Conservation (phyloP, 2,797 vertebrate species). For the Acanthornis magna region DNA sequence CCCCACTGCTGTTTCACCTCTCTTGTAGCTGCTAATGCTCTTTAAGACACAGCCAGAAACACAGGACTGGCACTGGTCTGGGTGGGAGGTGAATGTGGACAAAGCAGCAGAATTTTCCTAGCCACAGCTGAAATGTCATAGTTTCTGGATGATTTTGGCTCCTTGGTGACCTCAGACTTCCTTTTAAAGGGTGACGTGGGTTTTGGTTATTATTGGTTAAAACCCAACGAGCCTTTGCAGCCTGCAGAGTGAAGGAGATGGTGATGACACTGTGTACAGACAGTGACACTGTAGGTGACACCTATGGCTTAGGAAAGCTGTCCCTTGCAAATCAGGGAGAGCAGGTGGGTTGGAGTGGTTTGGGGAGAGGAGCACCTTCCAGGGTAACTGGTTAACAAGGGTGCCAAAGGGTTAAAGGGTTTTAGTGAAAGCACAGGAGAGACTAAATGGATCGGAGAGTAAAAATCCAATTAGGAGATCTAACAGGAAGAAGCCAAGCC, state of each 20-base stretch:
- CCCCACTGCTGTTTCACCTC: neutral
- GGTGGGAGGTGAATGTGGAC: neutral
- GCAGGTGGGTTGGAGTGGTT: neutral
- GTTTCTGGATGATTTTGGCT: neutral
- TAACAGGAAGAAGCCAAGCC: slow-evolving; percentile 39
- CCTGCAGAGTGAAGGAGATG: neutral
- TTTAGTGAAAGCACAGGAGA: neutral
- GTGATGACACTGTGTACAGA: neutral
- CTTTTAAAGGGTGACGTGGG: neutral
- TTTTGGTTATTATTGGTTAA: neutral
- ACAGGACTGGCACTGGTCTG: neutral
- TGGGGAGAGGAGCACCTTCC: neutral
- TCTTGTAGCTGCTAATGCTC: neutral
- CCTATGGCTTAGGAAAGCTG: neutral
- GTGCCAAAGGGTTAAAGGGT: slow-evolving; percentile 5
- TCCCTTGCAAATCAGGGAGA: neutral
- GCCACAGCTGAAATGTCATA: neutral
- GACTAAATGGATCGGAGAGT: slow-evolving; percentile 38
- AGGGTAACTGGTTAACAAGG: neutral
- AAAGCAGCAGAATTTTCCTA: neutral
- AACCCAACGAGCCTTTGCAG: neutral
- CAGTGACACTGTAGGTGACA: neutral
- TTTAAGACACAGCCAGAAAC: neutral
- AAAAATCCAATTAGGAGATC: slow-evolving; percentile 58
- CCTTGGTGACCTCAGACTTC: neutral